phyloP scores from a whole-genome alignment of 1,140 invertebrate genomes.

The Cepaea nemoralis region DNA sequence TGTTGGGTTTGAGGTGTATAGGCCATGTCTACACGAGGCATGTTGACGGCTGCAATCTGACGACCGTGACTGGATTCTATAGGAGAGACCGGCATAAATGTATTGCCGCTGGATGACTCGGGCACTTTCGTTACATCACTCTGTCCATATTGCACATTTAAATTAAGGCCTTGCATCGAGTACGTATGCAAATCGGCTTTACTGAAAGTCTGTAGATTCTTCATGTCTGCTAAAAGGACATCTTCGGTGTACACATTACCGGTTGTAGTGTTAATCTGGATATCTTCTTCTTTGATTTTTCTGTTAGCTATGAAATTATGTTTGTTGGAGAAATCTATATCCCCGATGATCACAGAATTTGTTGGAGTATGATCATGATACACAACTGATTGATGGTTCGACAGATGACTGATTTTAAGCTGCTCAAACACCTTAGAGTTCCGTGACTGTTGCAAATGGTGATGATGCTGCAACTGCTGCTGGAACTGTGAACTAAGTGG shows the following conservation, averaged over 20 bases:
- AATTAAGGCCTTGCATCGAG: neutral
- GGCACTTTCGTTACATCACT: neutral
- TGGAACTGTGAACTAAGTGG: neutral
- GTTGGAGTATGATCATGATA: neutral
- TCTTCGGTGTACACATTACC: neutral
- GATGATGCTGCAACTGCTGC: constrained; percentile 13
- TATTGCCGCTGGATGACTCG: neutral
- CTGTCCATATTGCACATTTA: neutral
- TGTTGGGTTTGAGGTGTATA: constrained; percentile 20
- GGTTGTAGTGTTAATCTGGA: too few relatives aligned
- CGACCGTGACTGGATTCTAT: neutral
- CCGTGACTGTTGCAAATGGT: constrained; percentile 7
- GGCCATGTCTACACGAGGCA: neutral
- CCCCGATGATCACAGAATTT: neutral
- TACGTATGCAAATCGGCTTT: constrained; percentile 18
- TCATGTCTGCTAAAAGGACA: neutral
- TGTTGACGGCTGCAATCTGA: constrained; percentile 25
- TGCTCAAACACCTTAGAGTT: neutral
- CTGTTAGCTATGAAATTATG: constrained; percentile 1
- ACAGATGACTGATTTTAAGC: neutral
- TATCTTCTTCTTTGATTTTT: constrained; percentile 16
- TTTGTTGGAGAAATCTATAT: neutral
- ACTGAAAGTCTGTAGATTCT: neutral
- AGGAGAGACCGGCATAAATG: neutral
- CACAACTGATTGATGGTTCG: neutral